Conservation (phyloP, 2,888 invertebrate species). For the Pachymerium ferrugineum region DNA sequence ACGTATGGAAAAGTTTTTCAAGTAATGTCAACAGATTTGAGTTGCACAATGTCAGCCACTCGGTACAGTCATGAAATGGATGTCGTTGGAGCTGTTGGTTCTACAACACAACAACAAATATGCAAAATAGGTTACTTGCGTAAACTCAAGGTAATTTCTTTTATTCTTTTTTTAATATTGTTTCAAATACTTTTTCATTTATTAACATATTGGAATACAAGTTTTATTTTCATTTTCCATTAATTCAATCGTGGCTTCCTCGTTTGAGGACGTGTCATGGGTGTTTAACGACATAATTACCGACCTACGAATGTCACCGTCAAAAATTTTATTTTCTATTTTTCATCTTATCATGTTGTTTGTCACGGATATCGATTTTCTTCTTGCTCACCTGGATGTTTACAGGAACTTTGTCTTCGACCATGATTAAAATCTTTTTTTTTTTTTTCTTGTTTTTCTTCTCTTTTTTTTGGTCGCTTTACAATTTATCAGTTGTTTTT, state of each 20-base stretch:
- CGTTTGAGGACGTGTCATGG: neutral
- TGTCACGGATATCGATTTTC: slow-evolving; percentile 2
- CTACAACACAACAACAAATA: neutral
- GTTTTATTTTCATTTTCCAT: too few relatives aligned
- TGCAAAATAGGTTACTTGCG: neutral
- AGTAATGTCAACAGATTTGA: too few relatives aligned
- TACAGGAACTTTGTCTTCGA: neutral
- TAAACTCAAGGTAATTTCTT: neutral
- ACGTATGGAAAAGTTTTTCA: too few relatives aligned
- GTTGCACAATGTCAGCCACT: neutral
- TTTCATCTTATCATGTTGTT: neutral
- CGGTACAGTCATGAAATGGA: neutral
- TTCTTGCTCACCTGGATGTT: neutral
- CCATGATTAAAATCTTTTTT: neutral
- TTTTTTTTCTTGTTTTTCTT: too few relatives aligned
- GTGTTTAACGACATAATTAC: neutral
- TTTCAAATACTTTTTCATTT: too few relatives aligned
- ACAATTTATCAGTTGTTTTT: too few relatives aligned
- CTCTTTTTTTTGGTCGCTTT: too few relatives aligned
- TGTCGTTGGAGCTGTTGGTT: neutral
- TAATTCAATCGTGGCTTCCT: neutral
- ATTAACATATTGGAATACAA: too few relatives aligned
- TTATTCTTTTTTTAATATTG: too few relatives aligned
- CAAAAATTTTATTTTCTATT: too few relatives aligned
- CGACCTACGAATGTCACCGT: too few relatives aligned